phyloP scores from a whole-genome alignment of 2,888 invertebrate species.

The Plebejus anna region DNA sequence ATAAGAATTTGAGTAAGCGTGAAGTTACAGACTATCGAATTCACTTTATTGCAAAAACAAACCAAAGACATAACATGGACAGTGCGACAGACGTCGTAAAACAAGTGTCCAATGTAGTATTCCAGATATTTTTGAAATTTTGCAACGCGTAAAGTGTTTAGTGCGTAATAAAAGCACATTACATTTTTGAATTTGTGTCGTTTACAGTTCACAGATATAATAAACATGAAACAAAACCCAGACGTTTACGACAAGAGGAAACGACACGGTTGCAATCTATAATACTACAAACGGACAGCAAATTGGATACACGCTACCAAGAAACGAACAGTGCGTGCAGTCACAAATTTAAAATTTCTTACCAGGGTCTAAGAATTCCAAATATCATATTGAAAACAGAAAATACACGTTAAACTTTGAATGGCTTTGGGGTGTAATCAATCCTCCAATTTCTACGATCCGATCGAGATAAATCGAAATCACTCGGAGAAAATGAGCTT shows the following conservation, averaged over 20 bases:
- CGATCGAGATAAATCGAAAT: constrained; percentile 9
- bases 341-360: constrained; percentile 51
- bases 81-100: constrained; percentile 9
- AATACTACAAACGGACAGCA: constrained; percentile 20
- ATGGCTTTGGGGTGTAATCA: constrained; percentile 32
- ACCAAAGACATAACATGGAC: not conserved
- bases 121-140: not conserved
- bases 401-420: constrained; percentile 59
- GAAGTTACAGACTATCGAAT: not conserved
- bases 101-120: constrained; percentile 4
- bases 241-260: constrained; percentile 26
- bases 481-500: constrained; percentile 5
- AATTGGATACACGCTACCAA: constrained; percentile 10
- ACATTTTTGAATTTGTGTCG: constrained; percentile 5
- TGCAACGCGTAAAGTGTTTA: not conserved
- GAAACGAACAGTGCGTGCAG: constrained; percentile 31
- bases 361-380: constrained; percentile 75
- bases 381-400: constrained; percentile 70
- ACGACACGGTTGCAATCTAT: constrained; percentile 29
- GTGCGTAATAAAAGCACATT: constrained; percentile 28
- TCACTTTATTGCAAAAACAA: not conserved
- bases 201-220: constrained; percentile 19
- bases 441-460: constrained; percentile 25
- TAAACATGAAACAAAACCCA: constrained; percentile 18
- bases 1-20: constrained; percentile 2